Evolutionary conservation across 1,140 invertebrate genomes (phyloP).

Genomic region (Drosophila bifasciata): DNA sequence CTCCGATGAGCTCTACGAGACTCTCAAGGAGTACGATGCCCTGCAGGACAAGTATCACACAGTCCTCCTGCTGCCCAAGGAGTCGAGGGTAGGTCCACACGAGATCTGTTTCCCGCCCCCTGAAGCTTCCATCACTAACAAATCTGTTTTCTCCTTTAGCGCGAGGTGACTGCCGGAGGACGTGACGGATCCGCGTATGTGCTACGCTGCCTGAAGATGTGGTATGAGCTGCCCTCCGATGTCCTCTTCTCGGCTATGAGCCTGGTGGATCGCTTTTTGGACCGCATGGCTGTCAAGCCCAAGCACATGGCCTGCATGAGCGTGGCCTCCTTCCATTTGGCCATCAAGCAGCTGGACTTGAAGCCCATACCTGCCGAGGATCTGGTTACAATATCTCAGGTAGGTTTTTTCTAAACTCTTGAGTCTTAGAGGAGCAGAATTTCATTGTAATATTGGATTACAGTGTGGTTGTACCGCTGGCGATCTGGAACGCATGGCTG

Average conservation of each 20-base stretch:
- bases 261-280: slow-evolving; percentile 90
- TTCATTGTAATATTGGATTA: slow-evolving; percentile 84
- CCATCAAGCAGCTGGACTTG: slow-evolving; percentile 82
- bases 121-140: neutral
- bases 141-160: slow-evolving; percentile 71
- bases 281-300: slow-evolving; percentile 88
- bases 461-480: slow-evolving; percentile 90
- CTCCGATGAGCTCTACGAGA: slow-evolving; percentile 85
- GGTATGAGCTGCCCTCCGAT: slow-evolving; percentile 91
- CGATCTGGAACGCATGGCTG: slow-evolving; percentile 90
- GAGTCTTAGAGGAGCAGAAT: slow-evolving; percentile 22
- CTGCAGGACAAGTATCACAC: slow-evolving; percentile 90
- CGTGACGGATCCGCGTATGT: slow-evolving; percentile 91
- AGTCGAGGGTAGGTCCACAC: slow-evolving; percentile 84
- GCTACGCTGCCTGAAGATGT: slow-evolving; percentile 91
- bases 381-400: slow-evolving; percentile 84
- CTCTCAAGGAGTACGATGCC: slow-evolving; percentile 88
- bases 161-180: slow-evolving; percentile 89
- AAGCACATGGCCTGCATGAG: slow-evolving; percentile 84
- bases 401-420: slow-evolving; percentile 19
- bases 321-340: slow-evolving; percentile 83
- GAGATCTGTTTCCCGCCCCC: neutral
- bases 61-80: slow-evolving; percentile 86
- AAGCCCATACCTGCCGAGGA: slow-evolving; percentile 82
- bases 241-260: slow-evolving; percentile 91